A percentile compares a stretch with the other conserved stretches of the same genome.
phyloP scores from a whole-genome alignment of 1,140 invertebrate species.

The Cherax quadricarinatus region DNA sequence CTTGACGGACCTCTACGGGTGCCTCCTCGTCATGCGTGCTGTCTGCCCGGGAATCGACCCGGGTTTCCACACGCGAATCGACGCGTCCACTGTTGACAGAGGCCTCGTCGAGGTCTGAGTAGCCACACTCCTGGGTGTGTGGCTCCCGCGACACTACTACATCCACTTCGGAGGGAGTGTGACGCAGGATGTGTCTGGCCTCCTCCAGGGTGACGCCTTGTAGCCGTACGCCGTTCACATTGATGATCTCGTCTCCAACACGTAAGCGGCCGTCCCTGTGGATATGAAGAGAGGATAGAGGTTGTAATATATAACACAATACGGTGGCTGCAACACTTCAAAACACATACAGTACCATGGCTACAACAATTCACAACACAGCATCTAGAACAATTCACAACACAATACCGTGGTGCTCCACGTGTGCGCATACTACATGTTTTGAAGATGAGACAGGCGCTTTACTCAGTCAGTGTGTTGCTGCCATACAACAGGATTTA shows the following conservation, averaged over 20 bases:
- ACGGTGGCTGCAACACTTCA: too few relatives aligned
- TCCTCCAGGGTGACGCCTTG: constrained; percentile 86
- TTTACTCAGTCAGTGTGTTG: too few relatives aligned
- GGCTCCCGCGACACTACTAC: constrained; percentile 81
- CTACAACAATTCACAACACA: too few relatives aligned
- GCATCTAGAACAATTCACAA: too few relatives aligned
- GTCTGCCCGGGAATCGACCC: constrained; percentile 58
- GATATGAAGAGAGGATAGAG: background rate
- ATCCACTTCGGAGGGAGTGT: constrained; percentile 84
- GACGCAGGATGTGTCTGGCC: constrained; percentile 83
- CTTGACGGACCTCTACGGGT: background rate
- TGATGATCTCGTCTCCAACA: constrained; percentile 90
- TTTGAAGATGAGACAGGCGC: too few relatives aligned
- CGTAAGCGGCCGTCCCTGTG: constrained; percentile 87
- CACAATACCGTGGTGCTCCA: too few relatives aligned
- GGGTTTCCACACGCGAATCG: constrained; percentile 41
- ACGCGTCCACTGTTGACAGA: constrained; percentile 58
- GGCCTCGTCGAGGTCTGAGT: constrained; percentile 52
- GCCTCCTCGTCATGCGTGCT: constrained; percentile 32
- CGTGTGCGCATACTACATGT: too few relatives aligned
- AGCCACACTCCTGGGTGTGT: constrained; percentile 62
- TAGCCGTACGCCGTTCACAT: constrained; percentile 88
- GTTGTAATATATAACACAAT: background rate
- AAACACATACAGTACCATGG: too few relatives aligned
- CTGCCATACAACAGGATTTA: too few relatives aligned